Base-by-base conservation (phyloP, 1,140 invertebrate species). In the Tetramorium simillimum region DNA sequence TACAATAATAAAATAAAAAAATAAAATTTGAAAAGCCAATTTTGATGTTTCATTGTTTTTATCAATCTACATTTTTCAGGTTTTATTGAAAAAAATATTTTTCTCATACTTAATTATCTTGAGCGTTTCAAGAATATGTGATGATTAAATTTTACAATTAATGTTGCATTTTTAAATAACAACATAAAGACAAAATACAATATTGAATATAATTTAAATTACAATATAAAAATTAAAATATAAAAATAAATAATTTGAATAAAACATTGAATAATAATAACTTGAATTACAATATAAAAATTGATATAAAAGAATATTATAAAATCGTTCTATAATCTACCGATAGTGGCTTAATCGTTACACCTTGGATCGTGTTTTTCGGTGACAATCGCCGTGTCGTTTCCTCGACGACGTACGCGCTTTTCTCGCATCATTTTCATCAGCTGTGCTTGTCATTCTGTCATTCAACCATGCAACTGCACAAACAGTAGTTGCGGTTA, bases 401-500 rank as follows among this genome's bases (percentile, higher is more conserved):
- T 60, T 84, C n/a, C 7, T 75, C 51, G 21, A 53, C n/a, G 14
- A 40, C 16, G n/a, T 16, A 43, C 3, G 3, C 24, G 14, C 28
- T 28, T 62, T 46, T n/a, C 16, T 51, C n/a, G 46, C 9, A 18
- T 9, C 40, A 62, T 60, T 60, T 5, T 33, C 28, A n/a, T 82
- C 40, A 73, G 24, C 40, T 73, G 53, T 62, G 14, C n/a, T 58
- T 60, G 28, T 84, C 80, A 73, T 73, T 60, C 24, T 60, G 80
- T 18, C 40, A 21, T 33, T 60, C n/a, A 60, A 73, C 7, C 24
- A 14, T 21, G 12, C 40, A 16, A 33, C 16, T 70, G 9, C 5
- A 43, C 37, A 46, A 24, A 21, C 21, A 18, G 12, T 16, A 43
- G 24, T 73, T 21, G 58, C 16, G 43, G 7, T 75, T 21, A 72